A percentile compares a stretch with the other conserved stretches of the same genome.
phyloP scores from a whole-genome alignment of 1,140 invertebrate genomes.

The Steinernema feltiae region DNA sequence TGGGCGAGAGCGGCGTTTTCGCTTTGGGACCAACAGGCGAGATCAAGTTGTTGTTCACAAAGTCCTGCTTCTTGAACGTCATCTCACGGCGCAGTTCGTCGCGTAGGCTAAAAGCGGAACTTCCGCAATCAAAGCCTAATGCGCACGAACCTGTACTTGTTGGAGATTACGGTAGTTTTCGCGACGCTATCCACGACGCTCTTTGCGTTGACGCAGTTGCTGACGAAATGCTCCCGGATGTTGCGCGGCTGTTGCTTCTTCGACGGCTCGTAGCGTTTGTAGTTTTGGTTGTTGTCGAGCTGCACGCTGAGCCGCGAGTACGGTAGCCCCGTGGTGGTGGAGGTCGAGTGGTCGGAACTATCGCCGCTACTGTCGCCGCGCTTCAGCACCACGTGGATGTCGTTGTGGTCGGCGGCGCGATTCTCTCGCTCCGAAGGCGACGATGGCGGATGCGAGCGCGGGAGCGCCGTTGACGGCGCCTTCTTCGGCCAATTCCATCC shows the following conservation, averaged over 20 bases:
- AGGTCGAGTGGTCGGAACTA: neutral
- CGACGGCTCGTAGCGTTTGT: conserved; percentile 21
- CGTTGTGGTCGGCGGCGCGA: conserved; percentile 21
- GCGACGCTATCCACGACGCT: neutral
- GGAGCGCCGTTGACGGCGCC: conserved; percentile 25
- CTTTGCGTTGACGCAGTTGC: conserved; percentile 6
- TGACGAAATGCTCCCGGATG: conserved; percentile 2
- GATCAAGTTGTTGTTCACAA: conserved; percentile 38
- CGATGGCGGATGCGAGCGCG: conserved; percentile 16
- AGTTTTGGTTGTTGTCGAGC: conserved; percentile 36
- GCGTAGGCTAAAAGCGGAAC: conserved; percentile 10
- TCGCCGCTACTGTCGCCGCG: neutral
- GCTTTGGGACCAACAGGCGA: conserved; percentile 28
- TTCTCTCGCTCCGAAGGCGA: conserved; percentile 11
- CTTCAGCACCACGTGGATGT: conserved; percentile 3
- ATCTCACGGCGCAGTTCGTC: conserved; percentile 31
- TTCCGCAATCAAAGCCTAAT: neutral
- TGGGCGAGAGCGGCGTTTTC: conserved; percentile 31
- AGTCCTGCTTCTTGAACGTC: conserved; percentile 31
- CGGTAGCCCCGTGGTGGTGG: too few relatives aligned
- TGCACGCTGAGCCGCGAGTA: conserved; percentile 29
- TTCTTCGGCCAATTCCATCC: conserved; percentile 41
- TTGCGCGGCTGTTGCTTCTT: conserved; percentile 8
- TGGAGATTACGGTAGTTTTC: conserved; percentile 30
- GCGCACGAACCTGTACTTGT: conserved; percentile 28